phyloP scores from a whole-genome alignment of 2,113 vertebrate species.

The Rhea americana region DNA sequence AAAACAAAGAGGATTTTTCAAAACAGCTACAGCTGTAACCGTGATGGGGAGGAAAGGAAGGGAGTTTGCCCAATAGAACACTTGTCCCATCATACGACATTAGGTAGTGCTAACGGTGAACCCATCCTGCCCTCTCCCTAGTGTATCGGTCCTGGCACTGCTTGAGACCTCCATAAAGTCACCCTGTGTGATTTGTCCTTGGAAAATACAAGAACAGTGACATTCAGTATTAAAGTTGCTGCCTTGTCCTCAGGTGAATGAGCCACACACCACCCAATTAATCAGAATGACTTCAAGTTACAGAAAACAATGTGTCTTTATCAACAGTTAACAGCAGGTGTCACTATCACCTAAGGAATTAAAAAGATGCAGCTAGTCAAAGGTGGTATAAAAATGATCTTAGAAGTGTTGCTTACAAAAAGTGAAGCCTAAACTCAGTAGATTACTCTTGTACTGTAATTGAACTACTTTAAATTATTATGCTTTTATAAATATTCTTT shows the following conservation, averaged over 20 bases:
- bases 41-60: background rate
- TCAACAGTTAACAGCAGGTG: conserved; percentile 12
- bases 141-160: background rate
- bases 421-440: background rate
- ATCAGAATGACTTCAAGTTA: background rate
- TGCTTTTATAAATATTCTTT: background rate
- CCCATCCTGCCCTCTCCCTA: background rate
- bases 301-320: background rate
- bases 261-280: rapidly evolving
- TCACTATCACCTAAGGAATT: conserved; percentile 41
- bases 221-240: background rate
- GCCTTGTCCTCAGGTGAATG: background rate
- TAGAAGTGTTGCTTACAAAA: background rate
- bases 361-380: background rate
- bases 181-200: background rate
- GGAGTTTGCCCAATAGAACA: background rate
- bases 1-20: background rate
- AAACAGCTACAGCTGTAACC: background rate
- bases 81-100: background rate
- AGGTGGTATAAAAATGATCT: rapidly evolving
- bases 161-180: background rate
- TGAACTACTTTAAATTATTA: background rate
- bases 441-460: background rate
- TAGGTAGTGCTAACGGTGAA: background rate
- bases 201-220: background rate